Base-by-base conservation (phyloP, 2,797 vertebrate genomes). In the Ciconia nigra region DNA sequence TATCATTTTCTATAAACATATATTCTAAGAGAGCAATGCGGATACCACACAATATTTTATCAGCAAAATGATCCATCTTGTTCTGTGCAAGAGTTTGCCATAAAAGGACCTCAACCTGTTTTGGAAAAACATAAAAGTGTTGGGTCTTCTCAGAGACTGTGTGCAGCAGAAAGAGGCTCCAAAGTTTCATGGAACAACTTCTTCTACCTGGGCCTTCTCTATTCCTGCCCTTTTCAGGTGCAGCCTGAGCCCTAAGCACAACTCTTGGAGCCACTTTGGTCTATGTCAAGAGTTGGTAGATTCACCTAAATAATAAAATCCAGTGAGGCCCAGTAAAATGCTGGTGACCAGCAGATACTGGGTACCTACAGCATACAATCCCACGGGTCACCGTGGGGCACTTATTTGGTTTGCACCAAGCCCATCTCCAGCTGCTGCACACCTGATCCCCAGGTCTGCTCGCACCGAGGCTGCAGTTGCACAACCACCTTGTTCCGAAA, bases 381-480 rank as follows among this genome's bases (percentile, higher is more conserved):
- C 1, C 61, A 31, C 1, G 1, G 58, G 51, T 46, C 65, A 22
- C 37, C 3, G 0, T 0, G 7, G 44, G 54, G 16, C 44, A 19
- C 39, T 42, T 14, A 29, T n/a, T 6, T 47, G 54, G 33, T 42
- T 61, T 20, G 10, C 89, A 49, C 16, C 47, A 5, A 59, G 25
- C 13, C 52, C 11, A 0, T 2, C 67, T 33, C 12, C 80, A 72
- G 66, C 58, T 51, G 37, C n/a, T 10, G 0, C 79, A 42, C 2
- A 0, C 15, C 76, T 5, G 35, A 6, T 10, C 54, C 35, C 37
- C 20, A 5, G 67, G 21, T 4, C 87, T 71, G 57, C 54, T 52
- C 1, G 0, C 24, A 37, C 39, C 0, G 0, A 22, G 57, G 51
- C 70, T 73, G 73, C 51, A 28, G 35, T 35, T 95, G 73, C 54